Conservation (phyloP, 1,140 invertebrate genomes). For the Drosophila bipectinata region DNA sequence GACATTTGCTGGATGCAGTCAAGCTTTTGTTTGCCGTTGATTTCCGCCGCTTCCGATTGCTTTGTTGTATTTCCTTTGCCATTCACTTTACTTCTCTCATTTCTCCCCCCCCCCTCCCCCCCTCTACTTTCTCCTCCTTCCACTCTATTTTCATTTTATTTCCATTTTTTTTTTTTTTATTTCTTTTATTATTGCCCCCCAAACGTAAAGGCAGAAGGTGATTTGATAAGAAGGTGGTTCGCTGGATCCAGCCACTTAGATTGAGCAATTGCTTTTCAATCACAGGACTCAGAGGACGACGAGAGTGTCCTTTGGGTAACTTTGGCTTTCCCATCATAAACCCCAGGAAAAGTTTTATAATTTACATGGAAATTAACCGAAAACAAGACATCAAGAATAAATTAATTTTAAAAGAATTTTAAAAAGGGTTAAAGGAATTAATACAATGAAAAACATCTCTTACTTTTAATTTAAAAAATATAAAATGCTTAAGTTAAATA, state of each 20-base stretch:
- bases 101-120: too few relatives aligned
- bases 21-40: slow-evolving; percentile 72
- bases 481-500: too few relatives aligned
- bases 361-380: neutral
- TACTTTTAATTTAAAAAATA: too few relatives aligned
- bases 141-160: neutral
- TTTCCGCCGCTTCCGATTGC: slow-evolving; percentile 77
- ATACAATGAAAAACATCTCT: too few relatives aligned
- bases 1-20: slow-evolving; percentile 34
- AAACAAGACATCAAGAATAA: neutral
- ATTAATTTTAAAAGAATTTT: neutral
- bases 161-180: slow-evolving; percentile 6
- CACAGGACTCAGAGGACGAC: slow-evolving; percentile 5
- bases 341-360: neutral
- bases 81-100: neutral
- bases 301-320: slow-evolving; percentile 24
- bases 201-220: slow-evolving; percentile 37
- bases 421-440: too few relatives aligned
- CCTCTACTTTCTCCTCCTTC: neutral
- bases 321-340: neutral
- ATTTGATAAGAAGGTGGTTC: slow-evolving; percentile 34
- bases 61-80: slow-evolving; percentile 69
- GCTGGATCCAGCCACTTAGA: slow-evolving; percentile 33
- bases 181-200: slow-evolving; percentile 35
- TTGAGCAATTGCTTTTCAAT: slow-evolving; percentile 43